Conservation (phyloP, 2,888 invertebrate genomes). For the Thysanoteuthis rhombus region DNA sequence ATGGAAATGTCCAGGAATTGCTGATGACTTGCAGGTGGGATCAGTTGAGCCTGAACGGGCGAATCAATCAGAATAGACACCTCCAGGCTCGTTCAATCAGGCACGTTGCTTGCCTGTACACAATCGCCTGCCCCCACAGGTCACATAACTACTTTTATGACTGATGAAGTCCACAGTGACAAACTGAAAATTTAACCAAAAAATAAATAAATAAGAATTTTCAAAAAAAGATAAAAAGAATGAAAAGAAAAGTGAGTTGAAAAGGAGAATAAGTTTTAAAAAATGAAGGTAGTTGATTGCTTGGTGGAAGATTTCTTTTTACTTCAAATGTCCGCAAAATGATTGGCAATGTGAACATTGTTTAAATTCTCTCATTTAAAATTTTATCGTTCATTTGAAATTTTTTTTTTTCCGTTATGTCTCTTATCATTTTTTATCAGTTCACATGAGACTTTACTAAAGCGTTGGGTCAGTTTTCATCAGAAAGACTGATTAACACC, state of each 20-base stretch:
- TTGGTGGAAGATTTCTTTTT: not conserved
- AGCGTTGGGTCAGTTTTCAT: too few species aligned
- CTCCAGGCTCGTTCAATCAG: not conserved
- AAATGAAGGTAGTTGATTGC: not conserved
- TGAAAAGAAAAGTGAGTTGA: not conserved
- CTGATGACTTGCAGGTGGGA: not conserved
- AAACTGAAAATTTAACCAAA: not conserved
- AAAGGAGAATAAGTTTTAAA: not conserved
- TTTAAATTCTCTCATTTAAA: not conserved
- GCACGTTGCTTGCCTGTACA: not conserved
- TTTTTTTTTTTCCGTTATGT: not conserved
- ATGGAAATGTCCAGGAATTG: conserved; percentile 12
- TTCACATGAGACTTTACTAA: too few species aligned
- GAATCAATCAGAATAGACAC: not conserved
- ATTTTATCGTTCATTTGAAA: not conserved
- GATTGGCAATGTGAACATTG: not conserved
- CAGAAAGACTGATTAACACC: too few species aligned
- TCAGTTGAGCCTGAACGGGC: not conserved
- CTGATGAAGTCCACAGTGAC: not conserved
- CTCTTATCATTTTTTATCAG: not conserved
- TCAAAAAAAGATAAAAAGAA: not conserved
- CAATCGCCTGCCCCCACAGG: not conserved
- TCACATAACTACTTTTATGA: not conserved
- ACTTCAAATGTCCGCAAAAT: not conserved
- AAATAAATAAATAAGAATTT: not conserved